A percentile compares a stretch with the other conserved stretches of the same genome.
Conservation (phyloP, 2,888 invertebrate species). For the Amphimallon solstitiale region DNA sequence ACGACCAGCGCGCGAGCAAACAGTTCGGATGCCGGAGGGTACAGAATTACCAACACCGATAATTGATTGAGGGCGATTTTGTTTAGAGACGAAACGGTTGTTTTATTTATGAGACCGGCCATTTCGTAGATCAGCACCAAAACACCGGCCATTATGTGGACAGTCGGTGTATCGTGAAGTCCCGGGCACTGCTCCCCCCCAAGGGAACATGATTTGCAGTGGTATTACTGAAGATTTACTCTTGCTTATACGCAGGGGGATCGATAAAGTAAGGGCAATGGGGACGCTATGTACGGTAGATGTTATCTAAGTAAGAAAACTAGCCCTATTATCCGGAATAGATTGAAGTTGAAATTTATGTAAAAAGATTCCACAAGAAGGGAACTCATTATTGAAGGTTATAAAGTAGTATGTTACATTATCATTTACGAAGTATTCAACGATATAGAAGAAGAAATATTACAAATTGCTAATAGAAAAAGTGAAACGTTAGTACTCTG, state of each 20-base stretch:
- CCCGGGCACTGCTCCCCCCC: neutral
- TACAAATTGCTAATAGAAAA: too few species aligned
- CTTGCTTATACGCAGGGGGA: slow-evolving; percentile 1
- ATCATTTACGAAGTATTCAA: too few species aligned
- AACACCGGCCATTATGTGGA: slow-evolving; percentile 58
- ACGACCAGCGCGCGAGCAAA: too few species aligned
- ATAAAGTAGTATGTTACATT: too few species aligned
- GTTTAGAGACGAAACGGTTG: slow-evolving; percentile 52
- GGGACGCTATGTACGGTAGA: neutral
- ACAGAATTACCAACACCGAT: slow-evolving; percentile 43
- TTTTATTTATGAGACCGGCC: slow-evolving; percentile 60
- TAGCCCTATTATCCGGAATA: slow-evolving; percentile 2
- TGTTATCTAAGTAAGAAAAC: slow-evolving; percentile 5
- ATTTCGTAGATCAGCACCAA: slow-evolving; percentile 59
- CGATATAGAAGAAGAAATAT: too few species aligned
- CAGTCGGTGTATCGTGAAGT: slow-evolving; percentile 43
- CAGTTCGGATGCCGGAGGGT: slow-evolving; percentile 2
- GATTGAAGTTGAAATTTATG: slow-evolving; percentile 13
- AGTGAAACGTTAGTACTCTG: too few species aligned
- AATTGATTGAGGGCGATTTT: slow-evolving; percentile 60
- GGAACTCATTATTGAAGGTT: too few species aligned
- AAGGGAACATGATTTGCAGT: slow-evolving; percentile 30
- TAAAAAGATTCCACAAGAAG: neutral
- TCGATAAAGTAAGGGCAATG: slow-evolving; percentile 2
- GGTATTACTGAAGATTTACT: slow-evolving; percentile 36